Evolutionary conservation across 2,797 vertebrate species (phyloP), one percentile per base, ranked within the genome.

Genomic region (Smutsia gigantea): DNA sequence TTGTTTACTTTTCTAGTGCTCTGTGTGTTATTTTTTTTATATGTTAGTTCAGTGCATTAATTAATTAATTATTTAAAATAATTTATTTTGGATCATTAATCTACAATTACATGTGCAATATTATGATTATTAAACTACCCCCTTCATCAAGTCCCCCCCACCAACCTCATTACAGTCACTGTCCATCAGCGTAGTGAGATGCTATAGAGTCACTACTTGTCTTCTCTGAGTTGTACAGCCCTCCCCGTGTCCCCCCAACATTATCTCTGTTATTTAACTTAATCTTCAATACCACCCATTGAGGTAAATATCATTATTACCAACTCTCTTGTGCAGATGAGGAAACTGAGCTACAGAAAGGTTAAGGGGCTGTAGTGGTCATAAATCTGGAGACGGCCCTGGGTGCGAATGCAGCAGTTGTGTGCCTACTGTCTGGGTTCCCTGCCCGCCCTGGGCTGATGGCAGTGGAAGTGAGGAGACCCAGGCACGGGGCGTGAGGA

Each of bases 361-460:
- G 17, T 49, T 27, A 55, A 53, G 39, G 51, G 21, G 71, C 5
- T 37, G 4, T 13, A 5, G 46, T 4, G 17, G 34, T 61, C 49
- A 9, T 39, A 42, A 63, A 42, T 7, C 31, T 66, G 42, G 55
- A 34, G 75, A 19, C 8, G 46, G 7, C n/a, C 4, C 34, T 18
- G n/a, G 66, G 2, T 4, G 25, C 42, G 46, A 53, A 8, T 4
- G 12, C 3, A 42, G 29, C 25, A 3, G 25, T 4, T 15, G 0
- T 0, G 7, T 0, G 0, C 18, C 17, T 13, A 15, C 4, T 17
- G 5, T 2, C 18, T 34, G 2, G 10, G 0, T 55, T 81, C 84
- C n/a, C 4, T 13, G n/a, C 53, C 21, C 0, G 0, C 37, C 46
- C 0, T 5, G 7, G 1, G 23, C 27, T 8, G 15, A 34, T 0